These are phyloP conservation scores for Panthera uncia DNA, from an alignment of 2,113 vertebrate genomes.

Conservation along the genomic window DNA sequence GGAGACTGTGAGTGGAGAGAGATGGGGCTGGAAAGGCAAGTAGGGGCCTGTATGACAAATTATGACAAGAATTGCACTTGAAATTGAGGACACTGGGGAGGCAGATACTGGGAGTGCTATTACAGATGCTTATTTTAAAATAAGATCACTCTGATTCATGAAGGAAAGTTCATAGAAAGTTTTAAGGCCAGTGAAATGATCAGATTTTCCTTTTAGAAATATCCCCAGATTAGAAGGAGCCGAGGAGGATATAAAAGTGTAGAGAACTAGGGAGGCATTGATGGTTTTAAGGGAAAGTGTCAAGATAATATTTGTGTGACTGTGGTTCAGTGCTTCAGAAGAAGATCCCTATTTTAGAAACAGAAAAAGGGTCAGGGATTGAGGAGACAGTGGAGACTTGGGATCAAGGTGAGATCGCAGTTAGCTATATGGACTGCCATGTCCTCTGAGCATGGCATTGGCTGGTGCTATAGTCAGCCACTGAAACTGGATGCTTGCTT, in stretches of 20 bases:
- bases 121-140: not conserved
- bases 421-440: not conserved
- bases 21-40: not conserved
- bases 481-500: not conserved
- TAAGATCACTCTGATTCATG: not conserved
- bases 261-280: too few species aligned
- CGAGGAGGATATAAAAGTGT: not conserved
- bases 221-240: not conserved
- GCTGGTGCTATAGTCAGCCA: too few species aligned
- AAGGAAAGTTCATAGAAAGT: not conserved
- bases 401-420: not conserved
- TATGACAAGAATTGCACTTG: not conserved
- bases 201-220: not conserved
- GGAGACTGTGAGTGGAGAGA: not conserved
- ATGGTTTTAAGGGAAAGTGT: not conserved
- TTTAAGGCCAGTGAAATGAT: not conserved
- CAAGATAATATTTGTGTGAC: not conserved
- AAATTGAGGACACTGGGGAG: not conserved
- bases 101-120: not conserved
- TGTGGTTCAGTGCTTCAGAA: not conserved
- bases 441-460: not conserved
- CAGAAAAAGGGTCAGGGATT: not conserved
- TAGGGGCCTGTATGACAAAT: not conserved
- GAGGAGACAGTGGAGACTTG: not conserved
- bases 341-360: not conserved